phyloP scores from a whole-genome alignment of 2,888 invertebrate genomes.

The Agrotis puta region DNA sequence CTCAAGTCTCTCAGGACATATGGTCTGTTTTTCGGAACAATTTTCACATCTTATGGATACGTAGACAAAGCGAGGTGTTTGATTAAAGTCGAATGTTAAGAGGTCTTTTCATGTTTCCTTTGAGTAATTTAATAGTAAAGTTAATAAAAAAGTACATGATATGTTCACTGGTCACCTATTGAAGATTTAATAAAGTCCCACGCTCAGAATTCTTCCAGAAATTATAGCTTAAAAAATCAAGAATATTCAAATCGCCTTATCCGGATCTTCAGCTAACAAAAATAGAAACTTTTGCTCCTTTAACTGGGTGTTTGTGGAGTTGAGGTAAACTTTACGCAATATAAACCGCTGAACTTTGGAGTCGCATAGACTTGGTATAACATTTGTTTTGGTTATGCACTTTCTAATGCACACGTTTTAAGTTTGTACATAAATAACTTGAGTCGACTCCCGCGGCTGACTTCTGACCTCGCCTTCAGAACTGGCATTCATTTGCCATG shows the following conservation, averaged over 20 bases:
- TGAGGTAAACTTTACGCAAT: conserved; percentile 61
- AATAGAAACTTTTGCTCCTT: conserved; percentile 49
- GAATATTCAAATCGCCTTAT: conserved; percentile 42
- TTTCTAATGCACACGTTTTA: conserved; percentile 66
- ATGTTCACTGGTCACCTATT: conserved; percentile 3
- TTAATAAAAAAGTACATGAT: not conserved
- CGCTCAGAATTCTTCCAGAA: not conserved
- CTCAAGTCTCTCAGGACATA: conserved; percentile 16
- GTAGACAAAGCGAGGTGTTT: conserved; percentile 1
- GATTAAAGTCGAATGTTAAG: not conserved
- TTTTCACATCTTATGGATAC: not conserved
- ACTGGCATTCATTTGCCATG: conserved; percentile 54
- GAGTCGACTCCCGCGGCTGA: conserved; percentile 65
- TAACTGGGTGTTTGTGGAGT: conserved; percentile 48
- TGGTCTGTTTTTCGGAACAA: conserved; percentile 24
- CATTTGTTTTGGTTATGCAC: conserved; percentile 70
- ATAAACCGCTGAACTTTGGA: conserved; percentile 61
- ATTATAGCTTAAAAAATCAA: conserved; percentile 30
- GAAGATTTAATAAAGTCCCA: conserved; percentile 8
- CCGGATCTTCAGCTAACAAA: conserved; percentile 45
- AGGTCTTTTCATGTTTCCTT: not conserved
- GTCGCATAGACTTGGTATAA: conserved; percentile 58
- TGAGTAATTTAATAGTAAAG: not conserved
- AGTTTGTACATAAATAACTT: conserved; percentile 68
- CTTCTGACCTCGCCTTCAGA: conserved; percentile 70